Evolutionary conservation across 2,797 vertebrate species (phyloP), one percentile per base, ranked within the genome.

Genomic region (Falco naumanni): DNA sequence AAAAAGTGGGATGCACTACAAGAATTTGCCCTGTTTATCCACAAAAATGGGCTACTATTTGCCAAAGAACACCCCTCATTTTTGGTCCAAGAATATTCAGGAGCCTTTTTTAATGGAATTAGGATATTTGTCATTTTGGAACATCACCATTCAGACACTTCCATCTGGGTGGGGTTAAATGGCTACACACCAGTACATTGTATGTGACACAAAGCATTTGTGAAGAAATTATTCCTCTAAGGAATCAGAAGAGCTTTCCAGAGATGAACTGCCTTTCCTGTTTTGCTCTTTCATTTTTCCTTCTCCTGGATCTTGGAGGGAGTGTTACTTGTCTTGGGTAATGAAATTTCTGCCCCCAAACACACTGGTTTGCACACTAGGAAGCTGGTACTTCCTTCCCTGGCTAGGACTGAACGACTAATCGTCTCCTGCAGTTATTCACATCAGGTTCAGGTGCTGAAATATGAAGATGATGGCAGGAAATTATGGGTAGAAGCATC

Each of bases 361-460:
- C 80, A 45, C 60, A 64, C 48, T 68, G 53, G 47, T 83, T 86
- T 75, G 81, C 78, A 65, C 74, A 47, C 70, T 47, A 41, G 82
- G 43, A 59, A 92, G 19, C 28, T 88, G 53, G 81, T 22, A 50
- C 60, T 64, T 96, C 61, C 43, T 93, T 90, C 41, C 26, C 64
- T 54, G 83, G 25, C 50, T 83, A 71, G 53, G 45, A 25, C 10
- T 91, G 83, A 90, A 81, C 28, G 61, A 91, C 65, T 89, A 93
- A 85, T 91, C 75, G 59, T 72, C 47, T 90, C 53, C 87, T 86
- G 61, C 61, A 86, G 91, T 87, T 93, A 87, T 76, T 96, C 94
- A 82, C 39, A 48, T 66, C 81, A 82, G 39, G 74, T 51, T 94
- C 54, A 85, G 78, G 82, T 85, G 59, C 66, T 89, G 66, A 84